phyloP scores from a whole-genome alignment of 2,113 vertebrate species.

The Platanista minor region DNA sequence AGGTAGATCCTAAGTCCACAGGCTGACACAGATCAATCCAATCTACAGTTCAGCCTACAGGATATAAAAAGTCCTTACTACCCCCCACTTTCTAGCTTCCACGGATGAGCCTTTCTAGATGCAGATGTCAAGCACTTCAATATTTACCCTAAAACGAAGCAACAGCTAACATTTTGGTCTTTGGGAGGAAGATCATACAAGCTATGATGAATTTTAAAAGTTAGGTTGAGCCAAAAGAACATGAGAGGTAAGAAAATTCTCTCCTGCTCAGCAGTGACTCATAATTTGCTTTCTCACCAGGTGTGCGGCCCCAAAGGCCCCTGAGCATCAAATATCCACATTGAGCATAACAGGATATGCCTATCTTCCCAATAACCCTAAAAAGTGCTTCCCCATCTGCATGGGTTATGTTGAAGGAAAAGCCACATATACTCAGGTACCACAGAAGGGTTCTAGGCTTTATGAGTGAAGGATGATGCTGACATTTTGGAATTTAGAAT shows the following conservation, averaged over 20 bases:
- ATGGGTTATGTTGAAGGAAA: not conserved
- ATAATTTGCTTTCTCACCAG: constrained; percentile 61
- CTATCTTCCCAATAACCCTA: constrained; percentile 34
- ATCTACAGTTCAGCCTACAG: not conserved
- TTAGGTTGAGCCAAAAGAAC: not conserved
- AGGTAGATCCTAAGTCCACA: not conserved
- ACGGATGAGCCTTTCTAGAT: not conserved
- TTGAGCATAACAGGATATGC: not conserved
- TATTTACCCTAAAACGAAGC: constrained; percentile 3
- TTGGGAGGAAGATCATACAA: not conserved
- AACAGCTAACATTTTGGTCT: not conserved
- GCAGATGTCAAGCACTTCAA: not conserved
- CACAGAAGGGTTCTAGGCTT: constrained; percentile 33
- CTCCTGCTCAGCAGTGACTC: not conserved
- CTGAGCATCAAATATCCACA: constrained; percentile 61
- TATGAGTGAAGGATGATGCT: constrained; percentile 37
- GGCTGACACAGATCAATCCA: not conserved
- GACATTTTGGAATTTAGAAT: constrained; percentile 65
- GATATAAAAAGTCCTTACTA: not conserved
- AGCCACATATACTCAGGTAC: not conserved
- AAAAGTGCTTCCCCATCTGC: not conserved
- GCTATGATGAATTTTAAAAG: not conserved
- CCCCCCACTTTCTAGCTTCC: not conserved
- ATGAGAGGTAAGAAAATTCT: not conserved
- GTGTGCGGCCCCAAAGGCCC: not conserved